These are phyloP conservation scores for Todiramphus saurophagus DNA, from an alignment of 2,113 vertebrate genomes.

Conservation along the genomic window DNA sequence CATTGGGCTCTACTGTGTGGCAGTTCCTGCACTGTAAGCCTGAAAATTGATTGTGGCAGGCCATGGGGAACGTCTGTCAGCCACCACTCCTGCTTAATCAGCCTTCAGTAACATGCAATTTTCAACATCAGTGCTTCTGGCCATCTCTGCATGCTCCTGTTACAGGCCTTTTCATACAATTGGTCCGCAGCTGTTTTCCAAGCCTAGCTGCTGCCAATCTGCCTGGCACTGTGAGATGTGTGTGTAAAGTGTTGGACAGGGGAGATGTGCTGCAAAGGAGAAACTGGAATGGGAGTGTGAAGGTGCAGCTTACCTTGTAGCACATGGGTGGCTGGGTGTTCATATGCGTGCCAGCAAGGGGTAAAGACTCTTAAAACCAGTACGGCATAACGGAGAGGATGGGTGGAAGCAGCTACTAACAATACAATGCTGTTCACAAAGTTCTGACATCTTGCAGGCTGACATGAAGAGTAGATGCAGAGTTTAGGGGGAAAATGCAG, in stretches of 20 bases:
- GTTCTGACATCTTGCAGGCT: not conserved
- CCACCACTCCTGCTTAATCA: not conserved
- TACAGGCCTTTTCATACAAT: not conserved
- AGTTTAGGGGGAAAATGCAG: not conserved
- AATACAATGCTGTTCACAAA: fast-evolving
- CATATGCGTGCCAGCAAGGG: not conserved
- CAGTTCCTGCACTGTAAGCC: fast-evolving
- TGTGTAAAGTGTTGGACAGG: fast-evolving
- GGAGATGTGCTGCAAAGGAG: not conserved
- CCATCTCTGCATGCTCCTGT: not conserved
- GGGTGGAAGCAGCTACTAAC: not conserved
- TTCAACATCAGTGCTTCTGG: not conserved
- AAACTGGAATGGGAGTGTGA: not conserved
- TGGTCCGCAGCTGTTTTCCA: not conserved
- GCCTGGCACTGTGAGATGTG: fast-evolving
- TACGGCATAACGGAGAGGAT: fast-evolving
- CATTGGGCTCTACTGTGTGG: not conserved
- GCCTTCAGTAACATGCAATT: not conserved
- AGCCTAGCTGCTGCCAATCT: not conserved
- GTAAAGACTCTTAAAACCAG: too few species aligned
- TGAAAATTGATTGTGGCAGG: not conserved
- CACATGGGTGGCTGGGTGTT: fast-evolving
- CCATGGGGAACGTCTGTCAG: fast-evolving
- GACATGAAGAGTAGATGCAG: not conserved
- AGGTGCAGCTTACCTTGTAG: not conserved